phyloP scores from a whole-genome alignment of 2,888 invertebrate species.

The Lathronympha strigana region DNA sequence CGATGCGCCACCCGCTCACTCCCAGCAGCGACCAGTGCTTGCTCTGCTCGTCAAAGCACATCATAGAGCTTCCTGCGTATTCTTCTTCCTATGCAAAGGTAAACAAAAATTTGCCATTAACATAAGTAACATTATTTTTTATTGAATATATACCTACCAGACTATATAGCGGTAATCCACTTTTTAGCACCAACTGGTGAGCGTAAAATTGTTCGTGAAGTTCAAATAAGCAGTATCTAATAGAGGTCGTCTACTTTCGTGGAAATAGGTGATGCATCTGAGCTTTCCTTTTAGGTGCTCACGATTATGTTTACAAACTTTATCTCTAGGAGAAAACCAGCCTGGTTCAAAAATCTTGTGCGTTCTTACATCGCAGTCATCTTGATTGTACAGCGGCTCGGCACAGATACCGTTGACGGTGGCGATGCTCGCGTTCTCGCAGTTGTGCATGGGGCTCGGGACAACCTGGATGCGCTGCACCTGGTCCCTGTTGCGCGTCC shows the following conservation, averaged over 20 bases:
- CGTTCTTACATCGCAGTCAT: slow-evolving; percentile 91
- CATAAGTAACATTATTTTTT: neutral
- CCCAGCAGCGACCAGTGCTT: slow-evolving; percentile 92
- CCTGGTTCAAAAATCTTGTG: no score
- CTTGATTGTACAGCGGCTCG: slow-evolving; percentile 90
- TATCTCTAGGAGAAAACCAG: no score
- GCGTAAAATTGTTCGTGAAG: no score
- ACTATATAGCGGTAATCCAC: no score
- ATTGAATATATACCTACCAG: no score
- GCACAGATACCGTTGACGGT: slow-evolving; percentile 93
- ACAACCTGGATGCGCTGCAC: slow-evolving; percentile 91
- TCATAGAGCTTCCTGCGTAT: slow-evolving; percentile 93
- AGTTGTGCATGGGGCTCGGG: slow-evolving; percentile 90
- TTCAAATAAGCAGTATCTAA: no score
- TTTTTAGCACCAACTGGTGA: no score
- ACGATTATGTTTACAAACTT: no score
- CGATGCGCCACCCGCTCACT: slow-evolving; percentile 93
- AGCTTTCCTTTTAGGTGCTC: no score
- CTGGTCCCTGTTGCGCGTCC: slow-evolving; percentile 93
- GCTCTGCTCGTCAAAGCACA: slow-evolving; percentile 89
- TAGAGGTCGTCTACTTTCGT: no score
- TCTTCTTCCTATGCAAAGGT: slow-evolving; percentile 89
- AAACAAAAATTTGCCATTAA: slow-evolving; percentile 15
- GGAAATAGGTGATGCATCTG: no score
- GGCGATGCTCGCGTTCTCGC: slow-evolving; percentile 93